Percentiles rank a stretch among this genome's conserved stretches.
Evolutionary conservation across 2,113 vertebrate species (phyloP).

Genomic region (Dromas ardeola): DNA sequence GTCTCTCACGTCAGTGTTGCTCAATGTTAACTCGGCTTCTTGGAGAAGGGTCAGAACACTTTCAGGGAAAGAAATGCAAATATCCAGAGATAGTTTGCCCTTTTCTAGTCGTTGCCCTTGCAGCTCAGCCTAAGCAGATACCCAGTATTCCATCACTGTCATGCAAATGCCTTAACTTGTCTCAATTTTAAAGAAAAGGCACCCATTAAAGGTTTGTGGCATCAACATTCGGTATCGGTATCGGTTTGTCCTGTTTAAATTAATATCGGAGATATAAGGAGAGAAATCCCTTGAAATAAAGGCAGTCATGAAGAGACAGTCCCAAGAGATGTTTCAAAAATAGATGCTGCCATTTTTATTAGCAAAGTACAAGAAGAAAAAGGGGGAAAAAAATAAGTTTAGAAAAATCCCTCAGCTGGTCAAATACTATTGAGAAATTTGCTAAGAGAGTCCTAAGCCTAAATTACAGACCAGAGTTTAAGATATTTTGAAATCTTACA

Average conservation of each 20-base stretch:
- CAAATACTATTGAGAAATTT: not conserved
- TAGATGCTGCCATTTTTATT: slow-evolving; percentile 11
- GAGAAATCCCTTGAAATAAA: not conserved
- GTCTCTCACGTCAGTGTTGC: not conserved
- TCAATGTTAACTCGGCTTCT: not conserved
- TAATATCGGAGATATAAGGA: not conserved
- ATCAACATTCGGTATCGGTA: not conserved
- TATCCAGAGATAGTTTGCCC: not conserved
- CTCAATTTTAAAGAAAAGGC: not conserved
- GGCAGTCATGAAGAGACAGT: not conserved
- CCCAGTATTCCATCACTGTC: not conserved
- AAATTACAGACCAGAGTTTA: slow-evolving; percentile 27
- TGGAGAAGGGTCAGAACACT: not conserved
- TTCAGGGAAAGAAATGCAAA: not conserved
- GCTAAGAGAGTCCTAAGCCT: not conserved
- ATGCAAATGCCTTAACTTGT: not conserved
- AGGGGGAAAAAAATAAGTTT: not conserved
- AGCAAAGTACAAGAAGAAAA: not conserved
- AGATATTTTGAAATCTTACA: slow-evolving; percentile 41
- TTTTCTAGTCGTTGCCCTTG: not conserved
- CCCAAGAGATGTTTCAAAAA: slow-evolving; percentile 19
- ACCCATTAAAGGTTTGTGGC: not conserved
- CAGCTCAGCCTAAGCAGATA: not conserved
- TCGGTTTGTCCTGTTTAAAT: not conserved
- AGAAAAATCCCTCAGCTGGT: not conserved